Evolutionary conservation across 1,140 invertebrate genomes (phyloP).

Genomic region (Euborellia annulipes): DNA sequence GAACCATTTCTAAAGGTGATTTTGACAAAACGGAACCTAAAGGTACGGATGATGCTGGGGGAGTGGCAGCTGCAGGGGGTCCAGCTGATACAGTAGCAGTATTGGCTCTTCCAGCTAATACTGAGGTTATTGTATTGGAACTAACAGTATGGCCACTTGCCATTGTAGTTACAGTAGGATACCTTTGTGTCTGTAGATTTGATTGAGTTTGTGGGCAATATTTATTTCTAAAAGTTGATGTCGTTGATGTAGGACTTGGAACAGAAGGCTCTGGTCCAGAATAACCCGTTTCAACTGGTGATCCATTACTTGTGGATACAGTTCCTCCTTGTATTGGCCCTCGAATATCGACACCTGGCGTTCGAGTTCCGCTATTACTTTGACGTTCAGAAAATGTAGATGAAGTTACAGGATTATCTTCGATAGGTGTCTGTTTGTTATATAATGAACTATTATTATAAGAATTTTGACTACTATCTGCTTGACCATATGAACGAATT

Average conservation of each 20-base stretch:
- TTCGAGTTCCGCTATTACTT: conserved; percentile 17
- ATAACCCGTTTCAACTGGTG: conserved; percentile 33
- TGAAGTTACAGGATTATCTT: conserved; percentile 54
- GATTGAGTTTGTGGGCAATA: background rate
- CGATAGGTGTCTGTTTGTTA: conserved; percentile 22
- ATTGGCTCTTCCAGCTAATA: conserved; percentile 53
- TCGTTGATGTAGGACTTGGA: conserved; percentile 1
- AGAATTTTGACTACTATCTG: background rate
- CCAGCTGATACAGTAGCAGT: conserved; percentile 57
- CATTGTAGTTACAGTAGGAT: conserved; percentile 43
- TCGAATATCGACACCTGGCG: conserved; percentile 31
- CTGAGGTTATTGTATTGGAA: conserved; percentile 59
- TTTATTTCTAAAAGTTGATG: background rate
- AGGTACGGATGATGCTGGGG: conserved; percentile 14
- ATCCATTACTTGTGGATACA: conserved; percentile 57
- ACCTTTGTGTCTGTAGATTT: conserved; percentile 15
- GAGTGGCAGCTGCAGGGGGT: conserved; percentile 27
- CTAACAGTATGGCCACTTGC: conserved; percentile 54
- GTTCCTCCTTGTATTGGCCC: conserved; percentile 57
- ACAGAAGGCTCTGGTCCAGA: background rate
- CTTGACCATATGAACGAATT: background rate
- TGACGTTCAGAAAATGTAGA: conserved; percentile 44
- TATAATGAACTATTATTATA: background rate
- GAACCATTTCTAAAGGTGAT: conserved; percentile 62
- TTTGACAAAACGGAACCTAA: conserved; percentile 30